Base-by-base conservation (phyloP, 2,113 vertebrate genomes). In the Cichladusa arquata region DNA sequence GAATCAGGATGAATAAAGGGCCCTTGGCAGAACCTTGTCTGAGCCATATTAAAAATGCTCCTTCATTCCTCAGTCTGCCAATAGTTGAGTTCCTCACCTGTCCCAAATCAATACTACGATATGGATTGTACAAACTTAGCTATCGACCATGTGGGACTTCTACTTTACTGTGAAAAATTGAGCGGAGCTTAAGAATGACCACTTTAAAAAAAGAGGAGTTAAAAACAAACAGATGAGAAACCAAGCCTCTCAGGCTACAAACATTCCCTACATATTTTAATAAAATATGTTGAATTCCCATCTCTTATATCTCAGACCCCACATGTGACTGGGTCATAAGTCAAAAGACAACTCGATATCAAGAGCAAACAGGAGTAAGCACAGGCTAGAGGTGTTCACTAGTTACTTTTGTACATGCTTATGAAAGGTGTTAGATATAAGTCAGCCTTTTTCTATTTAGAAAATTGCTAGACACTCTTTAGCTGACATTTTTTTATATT, bases 331-430 rank as follows among this genome's bases (percentile, higher is more conserved):
- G 51, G 56, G 57, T 31, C 56, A 33, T 69, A 81, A 81, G 70
- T 74, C 92, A 97, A 95, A 90, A 95, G 70, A 81, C 91, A 95
- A 96, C 95, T 56, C 85, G 76, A 80, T 86, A 94, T 60, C 36
- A 88, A 92, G 24, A 96, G 95, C 76, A 96, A 96, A 95, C 42
- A 86, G 81, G 76, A 94, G 38, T 56, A 96, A 96, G 90, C 76
- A 89, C 88, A 89, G 70, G 62, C 83, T 97, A 95, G 81, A 93
- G 64, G 23, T 51, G 61, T 82, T 79, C 80, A 96, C 72, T 96
- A 29, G 77, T 76, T 90, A 92, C 94, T 97, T 96, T 66, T 71
- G 44, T 24, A 67, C 1, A 2, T 74, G 51, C 93, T 96, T 95
- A 89, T 89, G 45, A 93, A 92, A 95, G 14, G 7, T 65, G 72